Conservation (phyloP, 2,797 vertebrate species). For the Acipenser oxyrinchus region DNA sequence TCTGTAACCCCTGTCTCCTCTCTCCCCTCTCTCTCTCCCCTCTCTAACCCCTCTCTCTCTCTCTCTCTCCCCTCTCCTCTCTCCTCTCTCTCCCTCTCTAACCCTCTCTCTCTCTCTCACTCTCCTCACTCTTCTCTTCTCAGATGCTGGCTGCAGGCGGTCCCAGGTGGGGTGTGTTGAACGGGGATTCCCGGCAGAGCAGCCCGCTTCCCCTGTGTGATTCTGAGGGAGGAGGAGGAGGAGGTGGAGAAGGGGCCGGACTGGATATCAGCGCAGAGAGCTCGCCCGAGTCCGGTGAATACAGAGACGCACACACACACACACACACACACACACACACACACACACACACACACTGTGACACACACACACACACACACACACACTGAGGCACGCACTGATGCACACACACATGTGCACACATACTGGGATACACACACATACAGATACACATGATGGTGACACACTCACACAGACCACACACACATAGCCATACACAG, state of each 20-base stretch:
- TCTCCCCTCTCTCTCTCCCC: constrained; percentile 24
- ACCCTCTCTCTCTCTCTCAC: background rate
- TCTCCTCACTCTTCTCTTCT: constrained; percentile 10
- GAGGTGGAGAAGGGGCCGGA: constrained; percentile 21
- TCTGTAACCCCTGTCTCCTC: background rate
- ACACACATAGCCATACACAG: too few relatives aligned
- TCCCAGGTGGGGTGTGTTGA: constrained; percentile 52
- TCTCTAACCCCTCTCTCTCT: too few relatives aligned
- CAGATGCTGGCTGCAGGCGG: constrained; percentile 59
- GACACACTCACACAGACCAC: too few relatives aligned
- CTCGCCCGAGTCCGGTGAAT: constrained; percentile 46
- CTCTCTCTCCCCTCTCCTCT: background rate
- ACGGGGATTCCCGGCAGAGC: constrained; percentile 47
- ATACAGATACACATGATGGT: too few relatives aligned
- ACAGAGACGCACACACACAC: too few relatives aligned
- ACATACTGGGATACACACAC: too few relatives aligned
- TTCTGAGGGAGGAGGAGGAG: constrained; percentile 21
- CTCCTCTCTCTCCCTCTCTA: constrained; percentile 15
- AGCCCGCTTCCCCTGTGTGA: constrained; percentile 31
- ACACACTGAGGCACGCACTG: background rate
- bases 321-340: background rate
- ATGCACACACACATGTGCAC: background rate
- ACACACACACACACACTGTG: background rate
- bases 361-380: constrained; percentile 3
- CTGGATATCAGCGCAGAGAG: constrained; percentile 22